Conservation (phyloP, 2,888 invertebrate species). For the Parnassius orleans region DNA sequence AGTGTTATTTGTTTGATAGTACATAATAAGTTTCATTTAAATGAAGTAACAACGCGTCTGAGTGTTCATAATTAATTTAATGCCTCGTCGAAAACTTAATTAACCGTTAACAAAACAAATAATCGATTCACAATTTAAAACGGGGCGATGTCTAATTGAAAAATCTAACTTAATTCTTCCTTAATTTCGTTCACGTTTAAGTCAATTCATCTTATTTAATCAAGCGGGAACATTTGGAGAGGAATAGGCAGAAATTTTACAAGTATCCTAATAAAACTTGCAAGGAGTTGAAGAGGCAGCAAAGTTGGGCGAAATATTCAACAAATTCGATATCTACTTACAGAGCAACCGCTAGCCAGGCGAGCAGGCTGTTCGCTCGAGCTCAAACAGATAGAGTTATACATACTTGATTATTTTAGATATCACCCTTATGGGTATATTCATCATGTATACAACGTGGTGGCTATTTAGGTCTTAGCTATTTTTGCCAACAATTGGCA, state of each 20-base stretch:
- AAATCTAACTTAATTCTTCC: constrained; percentile 42
- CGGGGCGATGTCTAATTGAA: constrained; percentile 41
- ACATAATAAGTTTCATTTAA: background rate
- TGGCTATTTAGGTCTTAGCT: no score
- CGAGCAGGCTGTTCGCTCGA: background rate
- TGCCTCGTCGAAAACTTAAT: constrained; percentile 40
- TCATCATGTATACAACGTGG: no score
- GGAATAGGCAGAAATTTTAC: constrained; percentile 75
- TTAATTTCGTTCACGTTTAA: constrained; percentile 51
- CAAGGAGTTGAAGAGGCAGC: constrained; percentile 57
- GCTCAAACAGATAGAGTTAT: background rate
- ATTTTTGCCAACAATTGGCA: no score
- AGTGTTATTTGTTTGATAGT: no score
- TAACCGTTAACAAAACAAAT: constrained; percentile 39
- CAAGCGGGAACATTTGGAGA: constrained; percentile 70
- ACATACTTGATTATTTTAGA: no score
- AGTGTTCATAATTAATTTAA: constrained; percentile 39
- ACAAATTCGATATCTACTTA: constrained; percentile 60
- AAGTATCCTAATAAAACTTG: constrained; percentile 80
- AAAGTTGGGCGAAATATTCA: constrained; percentile 67
- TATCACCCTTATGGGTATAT: no score
- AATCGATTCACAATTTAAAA: constrained; percentile 39
- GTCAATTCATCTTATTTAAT: constrained; percentile 79
- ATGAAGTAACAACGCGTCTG: constrained; percentile 22
- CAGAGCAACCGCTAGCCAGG: constrained; percentile 28